Percentiles rank a stretch among this genome's conserved stretches.
phyloP scores from a whole-genome alignment of 2,888 invertebrate species.

The Dorcus parallelipipedus region DNA sequence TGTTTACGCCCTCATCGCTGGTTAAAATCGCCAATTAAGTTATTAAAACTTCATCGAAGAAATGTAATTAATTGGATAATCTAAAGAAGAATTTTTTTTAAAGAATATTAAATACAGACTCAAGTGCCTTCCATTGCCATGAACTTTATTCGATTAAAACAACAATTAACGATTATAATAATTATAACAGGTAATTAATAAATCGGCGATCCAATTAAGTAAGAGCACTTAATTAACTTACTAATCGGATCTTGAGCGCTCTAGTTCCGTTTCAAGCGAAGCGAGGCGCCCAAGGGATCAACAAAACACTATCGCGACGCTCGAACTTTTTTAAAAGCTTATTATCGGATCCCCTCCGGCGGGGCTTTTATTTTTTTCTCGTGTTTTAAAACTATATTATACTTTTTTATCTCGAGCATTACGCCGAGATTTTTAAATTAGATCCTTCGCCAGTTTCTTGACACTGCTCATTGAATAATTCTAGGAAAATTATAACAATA shows the following conservation, averaged over 20 bases:
- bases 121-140: too few relatives aligned
- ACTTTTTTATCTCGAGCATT: constrained; percentile 37
- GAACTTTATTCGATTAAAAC: too few relatives aligned
- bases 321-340: constrained; percentile 51
- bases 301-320: constrained; percentile 45
- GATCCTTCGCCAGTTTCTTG: constrained; percentile 1
- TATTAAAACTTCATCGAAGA: too few relatives aligned
- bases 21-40: too few relatives aligned
- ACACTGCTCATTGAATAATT: background rate
- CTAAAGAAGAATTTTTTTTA: too few relatives aligned
- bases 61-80: too few relatives aligned
- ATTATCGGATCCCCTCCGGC: constrained; percentile 45
- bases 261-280: constrained; percentile 24
- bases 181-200: constrained; percentile 49
- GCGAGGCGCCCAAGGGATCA: constrained; percentile 38
- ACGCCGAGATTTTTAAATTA: constrained; percentile 21
- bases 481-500: too few relatives aligned
- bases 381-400: constrained; percentile 47
- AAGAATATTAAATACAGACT: too few relatives aligned
- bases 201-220: constrained; percentile 48
- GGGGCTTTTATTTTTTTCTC: constrained; percentile 35
- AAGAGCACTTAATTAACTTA: constrained; percentile 49
- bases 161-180: constrained; percentile 20
- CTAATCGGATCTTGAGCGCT: constrained; percentile 45
- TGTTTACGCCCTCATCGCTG: too few relatives aligned